Evolutionary conservation across 2,797 vertebrate species (phyloP).

Genomic region (Cheirogaleus major): DNA sequence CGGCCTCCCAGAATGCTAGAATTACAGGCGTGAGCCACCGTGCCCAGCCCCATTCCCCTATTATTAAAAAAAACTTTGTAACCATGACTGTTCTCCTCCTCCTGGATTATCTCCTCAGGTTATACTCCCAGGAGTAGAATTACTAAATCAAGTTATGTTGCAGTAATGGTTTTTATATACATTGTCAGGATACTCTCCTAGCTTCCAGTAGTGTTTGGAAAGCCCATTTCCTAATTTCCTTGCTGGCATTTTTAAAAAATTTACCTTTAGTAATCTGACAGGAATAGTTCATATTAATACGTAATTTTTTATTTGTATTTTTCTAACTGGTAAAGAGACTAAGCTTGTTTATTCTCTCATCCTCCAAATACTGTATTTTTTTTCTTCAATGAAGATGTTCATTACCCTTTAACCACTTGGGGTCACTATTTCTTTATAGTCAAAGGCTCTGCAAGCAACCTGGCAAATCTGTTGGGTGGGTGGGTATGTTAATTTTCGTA

Average conservation of each 20-base stretch:
- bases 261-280: conserved; percentile 3
- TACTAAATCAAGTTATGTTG: background rate
- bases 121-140: background rate
- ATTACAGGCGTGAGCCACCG: no score
- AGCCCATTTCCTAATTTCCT: background rate
- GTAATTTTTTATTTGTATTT: conserved; percentile 32
- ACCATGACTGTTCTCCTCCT: background rate
- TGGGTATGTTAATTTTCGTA: background rate
- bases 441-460: conserved; percentile 9
- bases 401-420: conserved; percentile 68
- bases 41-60: background rate
- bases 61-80: background rate
- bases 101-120: background rate
- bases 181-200: background rate
- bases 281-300: conserved; percentile 12
- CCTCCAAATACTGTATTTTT: conserved; percentile 16
- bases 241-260: background rate
- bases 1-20: no score
- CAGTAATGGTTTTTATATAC: background rate
- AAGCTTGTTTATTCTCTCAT: conserved; percentile 5
- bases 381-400: conserved; percentile 25
- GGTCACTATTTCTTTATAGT: conserved; percentile 73
- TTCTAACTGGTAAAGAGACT: conserved; percentile 7
- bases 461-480: background rate
- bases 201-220: background rate